A percentile compares a stretch with the other conserved stretches of the same genome.
These are phyloP conservation scores for Drosophila robusta DNA, from an alignment of 2,888 invertebrate genomes.

Conservation along the genomic window DNA sequence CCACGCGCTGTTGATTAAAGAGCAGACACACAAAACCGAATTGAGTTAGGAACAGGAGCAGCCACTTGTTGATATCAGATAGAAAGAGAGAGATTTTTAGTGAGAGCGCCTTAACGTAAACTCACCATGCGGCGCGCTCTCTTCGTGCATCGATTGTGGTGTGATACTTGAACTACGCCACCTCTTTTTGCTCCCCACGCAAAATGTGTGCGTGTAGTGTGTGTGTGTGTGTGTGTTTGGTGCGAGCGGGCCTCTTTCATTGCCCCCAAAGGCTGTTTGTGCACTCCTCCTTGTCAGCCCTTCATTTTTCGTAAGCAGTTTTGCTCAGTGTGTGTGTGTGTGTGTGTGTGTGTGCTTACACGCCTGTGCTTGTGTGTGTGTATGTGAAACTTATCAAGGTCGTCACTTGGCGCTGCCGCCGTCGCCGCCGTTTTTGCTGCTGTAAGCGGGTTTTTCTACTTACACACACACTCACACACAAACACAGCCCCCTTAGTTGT, in stretches of 20 bases:
- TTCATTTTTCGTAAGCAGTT: slow-evolving; percentile 58
- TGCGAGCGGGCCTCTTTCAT: slow-evolving; percentile 24
- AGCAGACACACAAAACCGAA: slow-evolving; percentile 52
- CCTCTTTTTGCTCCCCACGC: slow-evolving; percentile 8
- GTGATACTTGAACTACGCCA: slow-evolving; percentile 32
- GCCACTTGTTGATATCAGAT: slow-evolving; percentile 72
- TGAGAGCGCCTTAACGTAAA: slow-evolving; percentile 15
- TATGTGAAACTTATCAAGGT: slow-evolving; percentile 83
- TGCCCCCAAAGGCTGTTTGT: slow-evolving; percentile 23
- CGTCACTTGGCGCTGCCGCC: slow-evolving; percentile 78
- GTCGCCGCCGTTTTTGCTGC: slow-evolving; percentile 63
- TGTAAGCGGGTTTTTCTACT: slow-evolving; percentile 81
- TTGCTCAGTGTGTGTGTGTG: slow-evolving; percentile 11
- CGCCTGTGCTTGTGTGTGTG: slow-evolving; percentile 18
- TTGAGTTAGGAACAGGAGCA: slow-evolving; percentile 65
- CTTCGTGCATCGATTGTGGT: slow-evolving; percentile 60
- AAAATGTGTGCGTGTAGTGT: slow-evolving; percentile 7
- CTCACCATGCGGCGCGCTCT: slow-evolving; percentile 58
- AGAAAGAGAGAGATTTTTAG: slow-evolving; percentile 4
- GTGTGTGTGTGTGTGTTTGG: too few relatives aligned
- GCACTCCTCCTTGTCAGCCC: slow-evolving; percentile 53
- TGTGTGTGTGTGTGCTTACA: background rate
- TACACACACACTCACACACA: slow-evolving; percentile 41
- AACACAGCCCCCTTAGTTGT: slow-evolving; percentile 32
- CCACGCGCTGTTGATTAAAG: slow-evolving; percentile 64